Conservation (phyloP, 2,888 invertebrate genomes). For the Pheosia gnoma region DNA sequence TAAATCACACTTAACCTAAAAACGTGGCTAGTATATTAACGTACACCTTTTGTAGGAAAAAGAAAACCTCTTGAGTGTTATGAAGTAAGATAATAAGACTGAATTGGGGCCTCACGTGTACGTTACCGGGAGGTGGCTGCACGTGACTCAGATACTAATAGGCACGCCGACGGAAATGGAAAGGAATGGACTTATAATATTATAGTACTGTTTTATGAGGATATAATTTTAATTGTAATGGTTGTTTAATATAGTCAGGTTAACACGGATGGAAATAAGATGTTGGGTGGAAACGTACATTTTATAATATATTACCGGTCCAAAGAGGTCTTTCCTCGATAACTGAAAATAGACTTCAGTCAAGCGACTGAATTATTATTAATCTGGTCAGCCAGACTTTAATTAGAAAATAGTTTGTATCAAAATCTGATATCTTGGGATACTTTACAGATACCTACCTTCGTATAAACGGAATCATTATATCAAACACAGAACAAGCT, state of each 20-base stretch:
- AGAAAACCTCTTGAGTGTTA: constrained; percentile 42
- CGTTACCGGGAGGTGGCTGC: constrained; percentile 47
- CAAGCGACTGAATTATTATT: too few species aligned
- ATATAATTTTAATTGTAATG: constrained; percentile 14
- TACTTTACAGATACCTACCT: not conserved
- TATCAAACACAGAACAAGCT: constrained; percentile 35
- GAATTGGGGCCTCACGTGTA: constrained; percentile 44
- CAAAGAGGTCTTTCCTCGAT: too few species aligned
- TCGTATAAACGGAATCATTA: constrained; percentile 24
- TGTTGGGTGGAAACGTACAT: not conserved
- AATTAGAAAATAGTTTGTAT: not conserved
- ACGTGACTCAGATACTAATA: constrained; percentile 40
- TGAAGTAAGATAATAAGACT: constrained; percentile 58
- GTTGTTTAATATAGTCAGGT: constrained; percentile 12
- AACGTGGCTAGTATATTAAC: constrained; percentile 5
- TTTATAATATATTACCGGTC: too few species aligned
- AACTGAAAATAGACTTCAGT: too few species aligned
- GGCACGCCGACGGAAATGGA: not conserved
- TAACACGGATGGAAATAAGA: not conserved
- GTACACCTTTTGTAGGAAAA: constrained; percentile 34
- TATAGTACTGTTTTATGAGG: constrained; percentile 5
- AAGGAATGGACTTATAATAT: constrained; percentile 3
- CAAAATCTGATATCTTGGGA: not conserved
- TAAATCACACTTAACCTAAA: constrained; percentile 15
- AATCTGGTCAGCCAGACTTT: too few species aligned